These are phyloP conservation scores for Sebastes matsubarae DNA, from an alignment of 2,797 vertebrate genomes.

Conservation along the genomic window DNA sequence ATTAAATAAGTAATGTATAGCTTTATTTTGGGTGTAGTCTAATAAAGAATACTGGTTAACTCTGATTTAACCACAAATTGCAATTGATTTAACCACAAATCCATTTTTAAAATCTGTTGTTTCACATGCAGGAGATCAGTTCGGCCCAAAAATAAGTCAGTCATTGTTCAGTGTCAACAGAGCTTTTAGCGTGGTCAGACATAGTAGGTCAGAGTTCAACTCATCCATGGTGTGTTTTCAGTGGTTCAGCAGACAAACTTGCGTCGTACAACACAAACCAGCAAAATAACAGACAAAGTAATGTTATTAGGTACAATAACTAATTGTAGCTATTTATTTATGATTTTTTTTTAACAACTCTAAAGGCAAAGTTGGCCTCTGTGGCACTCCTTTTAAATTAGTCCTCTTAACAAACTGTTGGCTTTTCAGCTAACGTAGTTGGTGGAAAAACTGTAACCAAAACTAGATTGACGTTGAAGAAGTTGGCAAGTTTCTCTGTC, in stretches of 20 bases:
- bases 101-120: neutral
- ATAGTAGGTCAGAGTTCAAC: neutral
- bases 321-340: neutral
- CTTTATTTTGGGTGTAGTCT: neutral
- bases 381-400: neutral
- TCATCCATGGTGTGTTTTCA: neutral
- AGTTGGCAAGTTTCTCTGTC: neutral
- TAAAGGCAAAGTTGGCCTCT: neutral
- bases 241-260: neutral
- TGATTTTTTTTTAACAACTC: neutral
- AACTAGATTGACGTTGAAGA: neutral
- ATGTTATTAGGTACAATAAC: neutral
- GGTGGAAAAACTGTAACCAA: neutral
- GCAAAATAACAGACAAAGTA: neutral
- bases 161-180: neutral
- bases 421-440: neutral
- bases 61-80: neutral
- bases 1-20: neutral
- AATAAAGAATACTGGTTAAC: neutral
- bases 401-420: neutral
- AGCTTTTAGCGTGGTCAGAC: neutral
- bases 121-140: neutral
- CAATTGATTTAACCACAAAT: neutral
- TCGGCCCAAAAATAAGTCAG: neutral
- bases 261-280: neutral